Conservation (phyloP, 2,113 vertebrate genomes). For the Oncorhynchus keta region DNA sequence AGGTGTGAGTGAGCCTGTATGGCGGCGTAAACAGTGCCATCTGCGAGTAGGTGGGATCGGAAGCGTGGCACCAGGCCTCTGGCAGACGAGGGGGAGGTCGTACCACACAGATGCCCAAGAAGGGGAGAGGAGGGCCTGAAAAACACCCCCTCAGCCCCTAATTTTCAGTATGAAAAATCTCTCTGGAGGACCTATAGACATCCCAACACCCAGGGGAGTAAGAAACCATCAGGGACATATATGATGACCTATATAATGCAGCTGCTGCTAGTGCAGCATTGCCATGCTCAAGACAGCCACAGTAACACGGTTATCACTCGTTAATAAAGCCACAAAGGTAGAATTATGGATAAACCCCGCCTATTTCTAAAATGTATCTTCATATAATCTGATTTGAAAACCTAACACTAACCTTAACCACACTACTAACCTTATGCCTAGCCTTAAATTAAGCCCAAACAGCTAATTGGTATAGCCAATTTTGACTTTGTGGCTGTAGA, state of each 20-base stretch:
- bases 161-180: background rate
- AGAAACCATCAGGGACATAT: background rate
- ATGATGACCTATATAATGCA: background rate
- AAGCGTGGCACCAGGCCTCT: conserved; percentile 38
- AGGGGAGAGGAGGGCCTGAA: conserved; percentile 40
- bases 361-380: too few species aligned
- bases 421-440: too few species aligned
- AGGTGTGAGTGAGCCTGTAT: conserved; percentile 13
- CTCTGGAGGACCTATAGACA: background rate
- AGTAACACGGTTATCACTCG: background rate
- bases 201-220: background rate
- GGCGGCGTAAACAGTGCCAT: conserved; percentile 41
- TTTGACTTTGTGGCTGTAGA: too few species aligned
- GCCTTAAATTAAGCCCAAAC: too few species aligned
- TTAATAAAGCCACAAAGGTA: too few species aligned
- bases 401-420: too few species aligned
- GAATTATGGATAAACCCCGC: too few species aligned
- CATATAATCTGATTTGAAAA: too few species aligned
- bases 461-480: too few species aligned
- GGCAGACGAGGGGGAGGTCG: conserved; percentile 44
- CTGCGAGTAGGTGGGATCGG: conserved; percentile 56
- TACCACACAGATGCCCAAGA: conserved; percentile 27
- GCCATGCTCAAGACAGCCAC: conserved; percentile 3
- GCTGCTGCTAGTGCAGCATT: background rate
- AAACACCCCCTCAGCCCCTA: conserved; percentile 14